A percentile compares a stretch with the other conserved stretches of the same genome.
These are phyloP conservation scores for Oxyura jamaicensis DNA, from an alignment of 2,113 vertebrate species.

Conservation along the genomic window DNA sequence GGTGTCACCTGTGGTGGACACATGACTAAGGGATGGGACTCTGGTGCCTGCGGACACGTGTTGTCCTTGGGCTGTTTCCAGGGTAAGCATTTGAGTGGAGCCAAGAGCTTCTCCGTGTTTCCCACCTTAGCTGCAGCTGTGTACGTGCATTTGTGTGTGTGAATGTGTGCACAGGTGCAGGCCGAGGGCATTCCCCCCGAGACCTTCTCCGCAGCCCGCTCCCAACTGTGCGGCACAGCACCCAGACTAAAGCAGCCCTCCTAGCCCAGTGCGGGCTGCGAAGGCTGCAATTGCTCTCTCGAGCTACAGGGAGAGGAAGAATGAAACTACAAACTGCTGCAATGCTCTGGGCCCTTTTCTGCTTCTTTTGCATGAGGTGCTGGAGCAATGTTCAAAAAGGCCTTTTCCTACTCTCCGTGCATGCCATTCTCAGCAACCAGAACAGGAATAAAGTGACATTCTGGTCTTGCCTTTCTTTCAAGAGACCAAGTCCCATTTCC, in stretches of 20 bases:
- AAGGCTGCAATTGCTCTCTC: not conserved
- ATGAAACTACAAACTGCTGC: not conserved
- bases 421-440: not conserved
- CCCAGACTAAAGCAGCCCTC: not conserved
- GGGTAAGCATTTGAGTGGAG: not conserved
- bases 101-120: not conserved
- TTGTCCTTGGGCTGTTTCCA: constrained; percentile 22
- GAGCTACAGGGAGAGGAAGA: not conserved
- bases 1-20: not conserved
- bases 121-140: not conserved
- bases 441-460: not conserved
- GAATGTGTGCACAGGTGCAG: constrained; percentile 48
- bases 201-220: not conserved
- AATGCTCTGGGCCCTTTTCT: not conserved
- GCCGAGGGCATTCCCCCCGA: not conserved
- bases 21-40: not conserved
- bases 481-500: not conserved
- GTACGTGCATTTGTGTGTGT: not conserved
- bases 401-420: not conserved
- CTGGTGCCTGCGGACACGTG: fast-evolving
- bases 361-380: not conserved
- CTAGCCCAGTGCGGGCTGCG: fast-evolving
- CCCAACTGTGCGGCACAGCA: not conserved
- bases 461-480: not conserved
- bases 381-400: not conserved